Base-by-base conservation (phyloP, 2,113 vertebrate genomes). In the Pachypanchax playfairii region DNA sequence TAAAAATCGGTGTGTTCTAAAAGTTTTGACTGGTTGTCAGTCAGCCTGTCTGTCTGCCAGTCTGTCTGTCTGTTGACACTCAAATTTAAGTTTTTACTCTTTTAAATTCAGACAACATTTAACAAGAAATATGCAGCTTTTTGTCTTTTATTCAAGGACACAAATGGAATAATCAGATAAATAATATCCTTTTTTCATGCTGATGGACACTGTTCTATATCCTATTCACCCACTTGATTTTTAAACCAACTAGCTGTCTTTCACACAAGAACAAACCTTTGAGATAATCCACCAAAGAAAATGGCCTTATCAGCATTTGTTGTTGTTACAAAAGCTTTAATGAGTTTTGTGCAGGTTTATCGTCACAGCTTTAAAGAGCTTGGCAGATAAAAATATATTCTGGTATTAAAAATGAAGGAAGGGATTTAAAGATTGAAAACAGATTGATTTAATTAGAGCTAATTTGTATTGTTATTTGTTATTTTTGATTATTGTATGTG, bases 21-120 rank as follows among this genome's bases (percentile, higher is more conserved):
- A n/a, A n/a, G n/a, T n/a, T n/a, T n/a, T n/a, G n/a, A n/a, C n/a
- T n/a, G n/a, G n/a, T n/a, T n/a, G n/a, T n/a, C n/a, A n/a, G n/a
- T n/a, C n/a, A n/a, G n/a, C n/a, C n/a, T n/a, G n/a, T n/a, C n/a
- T n/a, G n/a, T n/a, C n/a, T n/a, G n/a, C n/a, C n/a, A n/a, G n/a
- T n/a, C n/a, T n/a, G n/a, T n/a, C 51, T 41, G 69, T 68, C 79
- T 83, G 86, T 83, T 77, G 55, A 74, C 77, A 70, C 54, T 77
- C 17, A 25, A n/a, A 72, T 55, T 61, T 29, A 58, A 58, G 39
- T 49, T 62, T 70, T 59, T 61, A 57, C 57, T 67, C 55, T 56
- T 51, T 60, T 17, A 70, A 31, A 75, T 54, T 73, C 29, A 58
- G 70, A 36, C 39, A 61, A 65, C 54, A 63, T 21, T 70, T 54